A percentile compares a stretch with the other conserved stretches of the same genome.
These are phyloP conservation scores for Drosophila setifemur DNA, from an alignment of 1,140 invertebrate species.

Conservation along the genomic window DNA sequence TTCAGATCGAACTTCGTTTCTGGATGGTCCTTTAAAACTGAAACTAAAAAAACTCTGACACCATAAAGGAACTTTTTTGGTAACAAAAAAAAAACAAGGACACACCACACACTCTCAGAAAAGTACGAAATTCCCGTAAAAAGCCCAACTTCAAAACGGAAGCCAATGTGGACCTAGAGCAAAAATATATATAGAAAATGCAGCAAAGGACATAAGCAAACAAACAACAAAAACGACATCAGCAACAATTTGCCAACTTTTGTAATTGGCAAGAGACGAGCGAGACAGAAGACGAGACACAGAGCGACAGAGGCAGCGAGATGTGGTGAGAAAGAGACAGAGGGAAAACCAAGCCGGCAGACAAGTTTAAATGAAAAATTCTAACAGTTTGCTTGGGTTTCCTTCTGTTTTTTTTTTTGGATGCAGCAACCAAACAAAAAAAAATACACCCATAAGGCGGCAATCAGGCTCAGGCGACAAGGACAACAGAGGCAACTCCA, in stretches of 20 bases:
- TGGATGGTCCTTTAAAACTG: too few species aligned
- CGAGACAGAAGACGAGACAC: not conserved
- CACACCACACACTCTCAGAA: too few species aligned
- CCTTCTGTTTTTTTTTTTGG: conserved; percentile 12
- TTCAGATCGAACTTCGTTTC: too few species aligned
- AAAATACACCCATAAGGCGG: conserved; percentile 25
- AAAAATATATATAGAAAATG: conserved; percentile 25
- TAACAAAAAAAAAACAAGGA: too few species aligned
- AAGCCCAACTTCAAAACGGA: conserved; percentile 14
- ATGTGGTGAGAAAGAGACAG: not conserved
- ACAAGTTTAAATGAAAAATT: conserved; percentile 48
- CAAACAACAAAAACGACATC: conserved; percentile 41
- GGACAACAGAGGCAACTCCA: conserved; percentile 11
- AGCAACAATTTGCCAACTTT: conserved; percentile 49
- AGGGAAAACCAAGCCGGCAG: not conserved
- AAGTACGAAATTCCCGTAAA: too few species aligned
- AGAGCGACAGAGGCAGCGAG: not conserved
- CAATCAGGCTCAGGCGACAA: conserved; percentile 22
- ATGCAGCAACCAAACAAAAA: conserved; percentile 10
- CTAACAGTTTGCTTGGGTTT: conserved; percentile 27
- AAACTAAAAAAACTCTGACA: too few species aligned
- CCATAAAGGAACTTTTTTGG: too few species aligned
- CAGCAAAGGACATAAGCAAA: conserved; percentile 41
- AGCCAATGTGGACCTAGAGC: conserved; percentile 5
- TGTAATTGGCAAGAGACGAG: conserved; percentile 43